Evolutionary conservation across 2,888 invertebrate species (phyloP).

Genomic region (Lottia gigantea): DNA sequence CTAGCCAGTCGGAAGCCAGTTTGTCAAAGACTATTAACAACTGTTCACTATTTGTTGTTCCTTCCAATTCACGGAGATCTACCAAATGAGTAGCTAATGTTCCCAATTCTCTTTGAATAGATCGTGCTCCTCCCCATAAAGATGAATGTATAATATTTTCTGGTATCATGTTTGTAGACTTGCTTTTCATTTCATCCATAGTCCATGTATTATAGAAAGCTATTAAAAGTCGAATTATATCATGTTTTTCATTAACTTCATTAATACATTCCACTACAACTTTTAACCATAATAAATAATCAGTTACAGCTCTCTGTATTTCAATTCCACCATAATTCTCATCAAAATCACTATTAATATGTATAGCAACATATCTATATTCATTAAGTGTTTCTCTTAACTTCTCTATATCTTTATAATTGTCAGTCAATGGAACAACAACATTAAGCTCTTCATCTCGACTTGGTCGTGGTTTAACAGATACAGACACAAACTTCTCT

Average conservation of each 20-base stretch:
- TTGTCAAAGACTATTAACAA: no score
- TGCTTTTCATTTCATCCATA: background rate
- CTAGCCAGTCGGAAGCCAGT: background rate
- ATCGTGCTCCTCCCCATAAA: background rate
- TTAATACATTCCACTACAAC: background rate
- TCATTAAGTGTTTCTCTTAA: no score
- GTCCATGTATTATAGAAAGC: background rate
- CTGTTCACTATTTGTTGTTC: no score
- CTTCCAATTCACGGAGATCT: background rate
- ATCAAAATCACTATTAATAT: no score
- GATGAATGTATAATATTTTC: background rate
- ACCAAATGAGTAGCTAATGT: background rate
- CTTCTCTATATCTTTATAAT: no score
- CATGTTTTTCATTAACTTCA: background rate
- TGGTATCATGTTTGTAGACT: background rate
- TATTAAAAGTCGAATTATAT: background rate
- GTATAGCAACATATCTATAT: no score
- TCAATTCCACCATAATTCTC: background rate
- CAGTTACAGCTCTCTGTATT: background rate
- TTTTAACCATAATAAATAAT: background rate
- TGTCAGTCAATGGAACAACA: background rate
- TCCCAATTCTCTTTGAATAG: background rate
- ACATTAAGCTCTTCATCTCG: constrained; percentile 2
- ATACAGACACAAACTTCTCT: no score
- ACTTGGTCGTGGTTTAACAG: background rate